phyloP scores from a whole-genome alignment of 2,113 vertebrate genomes.

The Pachycephala philippinensis region DNA sequence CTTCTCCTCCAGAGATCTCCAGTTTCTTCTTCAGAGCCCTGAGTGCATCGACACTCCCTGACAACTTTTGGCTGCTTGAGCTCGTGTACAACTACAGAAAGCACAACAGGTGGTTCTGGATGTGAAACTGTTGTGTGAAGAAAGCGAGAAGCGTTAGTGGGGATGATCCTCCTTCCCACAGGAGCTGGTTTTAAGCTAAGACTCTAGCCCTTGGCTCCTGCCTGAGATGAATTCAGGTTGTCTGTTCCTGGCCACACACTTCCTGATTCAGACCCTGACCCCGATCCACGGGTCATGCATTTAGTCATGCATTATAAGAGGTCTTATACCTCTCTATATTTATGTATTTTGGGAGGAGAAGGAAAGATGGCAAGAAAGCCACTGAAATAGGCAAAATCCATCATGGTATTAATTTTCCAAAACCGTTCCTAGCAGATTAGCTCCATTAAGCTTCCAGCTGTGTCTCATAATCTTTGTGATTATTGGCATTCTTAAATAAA shows the following conservation, averaged over 20 bases:
- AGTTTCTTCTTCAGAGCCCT: not conserved
- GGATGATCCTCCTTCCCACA: not conserved
- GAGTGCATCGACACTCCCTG: fast-evolving
- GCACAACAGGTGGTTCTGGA: not conserved
- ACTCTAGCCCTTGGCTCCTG: not conserved
- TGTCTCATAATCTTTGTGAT: not conserved
- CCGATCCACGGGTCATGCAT: not conserved
- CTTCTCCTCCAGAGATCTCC: not conserved
- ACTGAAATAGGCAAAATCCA: not conserved
- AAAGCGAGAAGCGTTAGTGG: not conserved
- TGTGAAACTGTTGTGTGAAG: not conserved
- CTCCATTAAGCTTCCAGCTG: not conserved
- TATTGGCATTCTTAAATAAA: not conserved
- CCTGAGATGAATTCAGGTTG: not conserved
- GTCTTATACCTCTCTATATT: not conserved
- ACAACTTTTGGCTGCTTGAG: not conserved
- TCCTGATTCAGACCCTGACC: not conserved
- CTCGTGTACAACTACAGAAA: not conserved
- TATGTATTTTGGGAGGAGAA: not conserved
- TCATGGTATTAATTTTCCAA: not conserved
- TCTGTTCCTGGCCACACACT: not conserved
- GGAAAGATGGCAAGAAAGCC: not conserved
- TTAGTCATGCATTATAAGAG: not conserved
- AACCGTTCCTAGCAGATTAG: not conserved
- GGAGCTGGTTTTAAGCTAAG: not conserved